phyloP scores from a whole-genome alignment of 2,888 invertebrate genomes.

The Agrotis ipsilon region DNA sequence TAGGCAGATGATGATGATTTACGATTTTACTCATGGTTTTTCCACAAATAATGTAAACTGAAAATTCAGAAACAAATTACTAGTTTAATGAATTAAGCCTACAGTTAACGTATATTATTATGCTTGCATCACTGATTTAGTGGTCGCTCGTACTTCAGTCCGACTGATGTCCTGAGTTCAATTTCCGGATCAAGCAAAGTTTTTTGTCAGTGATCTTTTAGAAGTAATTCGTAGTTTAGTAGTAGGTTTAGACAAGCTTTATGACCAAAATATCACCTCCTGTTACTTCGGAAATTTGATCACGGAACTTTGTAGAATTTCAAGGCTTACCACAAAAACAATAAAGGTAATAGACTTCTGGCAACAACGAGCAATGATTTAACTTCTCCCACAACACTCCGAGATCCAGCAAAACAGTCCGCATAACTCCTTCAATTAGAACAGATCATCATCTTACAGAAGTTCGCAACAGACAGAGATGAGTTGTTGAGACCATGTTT shows the following conservation, averaged over 20 bases:
- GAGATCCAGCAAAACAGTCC: not conserved
- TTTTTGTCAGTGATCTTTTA: not conserved
- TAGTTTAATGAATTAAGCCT: not conserved
- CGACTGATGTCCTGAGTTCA: not conserved
- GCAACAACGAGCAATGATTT: not conserved
- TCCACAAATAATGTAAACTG: too few relatives aligned
- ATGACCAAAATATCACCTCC: too few relatives aligned
- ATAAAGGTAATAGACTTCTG: not conserved
- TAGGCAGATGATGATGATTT: too few relatives aligned
- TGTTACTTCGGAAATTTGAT: too few relatives aligned
- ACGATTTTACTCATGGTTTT: too few relatives aligned
- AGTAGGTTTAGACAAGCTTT: too few relatives aligned
- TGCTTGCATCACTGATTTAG: not conserved
- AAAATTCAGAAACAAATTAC: not conserved
- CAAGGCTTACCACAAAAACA: too few relatives aligned
- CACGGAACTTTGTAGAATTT: too few relatives aligned
- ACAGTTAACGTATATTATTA: not conserved
- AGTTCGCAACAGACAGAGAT: slow-evolving; percentile 33
- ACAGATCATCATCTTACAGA: slow-evolving; percentile 33
- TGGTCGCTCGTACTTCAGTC: not conserved
- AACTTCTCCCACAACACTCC: not conserved
- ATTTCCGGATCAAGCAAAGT: not conserved
- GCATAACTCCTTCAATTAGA: slow-evolving; percentile 40
- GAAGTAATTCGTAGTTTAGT: too few relatives aligned
- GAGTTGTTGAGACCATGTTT: slow-evolving; percentile 37